Percentiles rank a stretch among this genome's conserved stretches.
phyloP scores from a whole-genome alignment of 2,888 invertebrate genomes.

The Oscheius sp. region DNA sequence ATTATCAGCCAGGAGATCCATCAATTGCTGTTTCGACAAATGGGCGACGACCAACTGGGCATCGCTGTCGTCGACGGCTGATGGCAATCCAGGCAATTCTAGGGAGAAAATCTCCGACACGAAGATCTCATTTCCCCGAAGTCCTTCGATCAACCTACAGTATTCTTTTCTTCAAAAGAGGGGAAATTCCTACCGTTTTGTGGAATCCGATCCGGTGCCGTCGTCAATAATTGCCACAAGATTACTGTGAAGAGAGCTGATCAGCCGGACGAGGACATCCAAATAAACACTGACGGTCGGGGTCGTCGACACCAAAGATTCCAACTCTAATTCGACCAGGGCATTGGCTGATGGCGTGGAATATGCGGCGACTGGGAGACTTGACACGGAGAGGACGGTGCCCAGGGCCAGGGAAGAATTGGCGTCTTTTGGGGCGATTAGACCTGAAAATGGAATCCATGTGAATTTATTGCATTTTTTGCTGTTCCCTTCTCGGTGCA shows the following conservation, averaged over 20 bases:
- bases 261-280: conserved; percentile 57
- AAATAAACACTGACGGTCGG: conserved; percentile 64
- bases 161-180: neutral
- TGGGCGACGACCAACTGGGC: conserved; percentile 62
- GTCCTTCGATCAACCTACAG: conserved; percentile 50
- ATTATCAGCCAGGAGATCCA: conserved; percentile 36
- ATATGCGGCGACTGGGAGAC: conserved; percentile 67
- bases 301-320: conserved; percentile 62
- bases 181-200: conserved; percentile 42
- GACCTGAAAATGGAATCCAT: conserved; percentile 45
- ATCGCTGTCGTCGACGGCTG: conserved; percentile 63
- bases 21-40: conserved; percentile 52
- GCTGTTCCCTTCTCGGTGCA: too few species aligned
- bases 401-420: conserved; percentile 61
- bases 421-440: conserved; percentile 68
- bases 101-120: conserved; percentile 63
- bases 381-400: conserved; percentile 61
- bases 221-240: conserved; percentile 66
- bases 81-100: conserved; percentile 58
- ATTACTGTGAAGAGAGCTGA: conserved; percentile 62
- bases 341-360: conserved; percentile 60
- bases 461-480: too few species aligned
- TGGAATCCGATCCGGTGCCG: conserved; percentile 49
- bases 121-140: conserved; percentile 59
- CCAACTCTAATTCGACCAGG: conserved; percentile 55